Conservation (phyloP, 2,113 vertebrate species). For the Melanerpes aurifrons region DNA sequence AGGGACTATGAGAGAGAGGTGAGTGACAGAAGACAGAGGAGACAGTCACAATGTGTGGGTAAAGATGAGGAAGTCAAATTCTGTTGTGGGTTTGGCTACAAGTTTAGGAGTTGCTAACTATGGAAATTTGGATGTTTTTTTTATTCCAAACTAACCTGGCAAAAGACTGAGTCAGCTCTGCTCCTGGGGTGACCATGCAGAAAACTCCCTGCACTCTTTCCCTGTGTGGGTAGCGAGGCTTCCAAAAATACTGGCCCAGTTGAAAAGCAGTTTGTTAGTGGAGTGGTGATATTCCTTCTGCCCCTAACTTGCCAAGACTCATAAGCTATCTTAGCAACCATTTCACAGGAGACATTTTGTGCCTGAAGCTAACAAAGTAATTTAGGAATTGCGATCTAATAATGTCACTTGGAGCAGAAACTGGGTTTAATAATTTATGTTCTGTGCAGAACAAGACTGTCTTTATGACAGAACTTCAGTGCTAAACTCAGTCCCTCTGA, state of each 20-base stretch:
- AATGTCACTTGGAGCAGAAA: background rate
- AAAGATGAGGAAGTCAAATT: background rate
- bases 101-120: rapidly evolving
- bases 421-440: background rate
- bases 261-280: background rate
- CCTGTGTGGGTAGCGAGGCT: background rate
- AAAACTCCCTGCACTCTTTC: background rate
- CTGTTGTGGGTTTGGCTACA: background rate
- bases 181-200: background rate
- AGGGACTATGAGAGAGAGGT: slow-evolving; percentile 97
- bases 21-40: background rate
- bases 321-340: background rate
- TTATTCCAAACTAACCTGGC: background rate
- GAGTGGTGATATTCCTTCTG: background rate
- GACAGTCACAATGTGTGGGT: background rate
- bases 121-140: background rate
- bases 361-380: background rate
- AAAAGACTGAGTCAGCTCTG: background rate
- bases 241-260: background rate
- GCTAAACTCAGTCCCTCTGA: background rate
- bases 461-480: background rate
- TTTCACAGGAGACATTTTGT: background rate
- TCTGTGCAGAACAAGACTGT: background rate
- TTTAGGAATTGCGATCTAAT: background rate
- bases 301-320: background rate